Base-by-base conservation (phyloP, 2,888 invertebrate species). In the Blastobasis lacticolella region DNA sequence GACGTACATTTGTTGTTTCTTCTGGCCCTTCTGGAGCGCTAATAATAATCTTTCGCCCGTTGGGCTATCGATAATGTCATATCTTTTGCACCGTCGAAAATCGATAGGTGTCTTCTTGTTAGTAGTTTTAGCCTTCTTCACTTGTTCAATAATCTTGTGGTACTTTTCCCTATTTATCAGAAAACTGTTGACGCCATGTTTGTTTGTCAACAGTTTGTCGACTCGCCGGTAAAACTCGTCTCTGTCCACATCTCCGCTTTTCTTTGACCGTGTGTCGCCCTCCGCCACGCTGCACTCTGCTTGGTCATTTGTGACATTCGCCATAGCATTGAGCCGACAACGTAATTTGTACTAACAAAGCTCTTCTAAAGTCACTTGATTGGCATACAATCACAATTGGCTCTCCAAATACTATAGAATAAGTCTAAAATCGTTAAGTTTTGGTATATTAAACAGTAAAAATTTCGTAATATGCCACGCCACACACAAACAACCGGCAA, bases 71-170 rank as follows among this genome's bases (percentile, higher is more conserved):
- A 73, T 54, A 40, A 80, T 57, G 52, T 71, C 66, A 52, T 61
- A 79, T 49, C 70, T 66, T 59, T 73, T 79, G 7, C 66, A 50
- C 4, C 71, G 69, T n/a, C 72, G 64, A 60, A 73, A 78, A 56
- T 78, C 76, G 0, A 63, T 46, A 0, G 75, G 61, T 0, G 62
- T 56, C 54, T 74, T 78, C 48, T 60, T 71, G 0, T 40, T 42
- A 46, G 57, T 58, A 2, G 49, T 51, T 57, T 67, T 69, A 4
- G 73, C 75, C 4, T 50, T 48, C 61, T 75, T 75, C 0, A 78
- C 67, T 56, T 71, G 67, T 51, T 71, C 62, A 10, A 77, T 59
- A 4, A 75, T 50, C 36, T 58, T 54, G 6, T 52, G 40, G 54
- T 78, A 77, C 50, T 66, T 69, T 5, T 69, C 69, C 4, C 67